Evolutionary conservation across 2,888 invertebrate genomes (phyloP).

Genomic region (Folsomia candida): DNA sequence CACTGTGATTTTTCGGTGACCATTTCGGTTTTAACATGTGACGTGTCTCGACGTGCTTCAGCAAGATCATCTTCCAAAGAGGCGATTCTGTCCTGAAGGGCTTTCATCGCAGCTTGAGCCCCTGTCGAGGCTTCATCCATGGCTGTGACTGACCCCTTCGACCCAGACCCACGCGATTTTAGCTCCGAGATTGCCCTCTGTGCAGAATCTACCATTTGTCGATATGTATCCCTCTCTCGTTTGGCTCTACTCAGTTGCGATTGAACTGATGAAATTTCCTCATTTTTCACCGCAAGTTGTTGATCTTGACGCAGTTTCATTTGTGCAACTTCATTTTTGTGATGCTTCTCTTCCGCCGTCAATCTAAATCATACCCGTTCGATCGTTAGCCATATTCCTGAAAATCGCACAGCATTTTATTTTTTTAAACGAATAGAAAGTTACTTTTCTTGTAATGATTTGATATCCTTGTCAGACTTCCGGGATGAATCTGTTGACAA

Average conservation of each 20-base stretch:
- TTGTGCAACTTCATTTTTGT: constrained; percentile 75
- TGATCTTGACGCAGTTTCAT: constrained; percentile 81
- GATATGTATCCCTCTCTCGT: constrained; percentile 82
- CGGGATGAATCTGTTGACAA: constrained; percentile 33
- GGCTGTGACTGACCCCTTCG: constrained; percentile 66
- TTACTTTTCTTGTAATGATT: constrained; percentile 65
- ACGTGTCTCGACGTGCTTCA: constrained; percentile 75
- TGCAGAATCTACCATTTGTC: constrained; percentile 83
- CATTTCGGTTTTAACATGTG: constrained; percentile 82
- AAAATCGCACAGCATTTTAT: background rate
- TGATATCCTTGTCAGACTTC: constrained; percentile 70
- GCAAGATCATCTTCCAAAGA: constrained; percentile 85
- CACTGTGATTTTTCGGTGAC: constrained; percentile 81
- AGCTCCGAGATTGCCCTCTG: constrained; percentile 78
- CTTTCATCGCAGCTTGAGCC: constrained; percentile 55
- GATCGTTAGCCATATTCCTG: background rate
- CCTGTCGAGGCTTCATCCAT: constrained; percentile 63
- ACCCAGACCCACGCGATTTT: constrained; percentile 55
- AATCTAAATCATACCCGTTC: constrained; percentile 54
- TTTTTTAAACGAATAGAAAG: constrained; percentile 14
- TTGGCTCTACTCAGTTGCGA: constrained; percentile 76
- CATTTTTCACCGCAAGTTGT: constrained; percentile 74
- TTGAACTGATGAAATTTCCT: constrained; percentile 79
- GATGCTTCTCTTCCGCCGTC: constrained; percentile 67
- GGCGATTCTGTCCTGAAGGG: constrained; percentile 77